Evolutionary conservation across 2,888 invertebrate species (phyloP).

Genomic region (Tuta absoluta): DNA sequence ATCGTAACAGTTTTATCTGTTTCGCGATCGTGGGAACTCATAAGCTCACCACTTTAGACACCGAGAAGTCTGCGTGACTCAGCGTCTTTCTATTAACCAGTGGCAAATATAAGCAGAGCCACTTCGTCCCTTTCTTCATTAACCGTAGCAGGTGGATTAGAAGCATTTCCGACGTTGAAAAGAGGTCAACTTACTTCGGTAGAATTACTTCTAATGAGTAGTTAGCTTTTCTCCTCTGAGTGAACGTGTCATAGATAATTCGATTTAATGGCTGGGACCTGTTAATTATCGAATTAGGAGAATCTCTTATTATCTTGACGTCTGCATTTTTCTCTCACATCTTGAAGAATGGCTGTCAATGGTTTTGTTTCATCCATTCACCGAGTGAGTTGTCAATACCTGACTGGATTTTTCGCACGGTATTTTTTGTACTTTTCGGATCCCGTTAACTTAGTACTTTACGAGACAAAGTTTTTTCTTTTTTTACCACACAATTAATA

Average conservation of each 20-base stretch:
- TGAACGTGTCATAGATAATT: slow-evolving; percentile 79
- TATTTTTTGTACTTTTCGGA: not conserved
- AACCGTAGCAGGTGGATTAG: slow-evolving; percentile 10
- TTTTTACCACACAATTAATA: not conserved
- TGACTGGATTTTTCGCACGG: too few species aligned
- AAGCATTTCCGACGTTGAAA: slow-evolving; percentile 7
- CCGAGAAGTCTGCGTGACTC: slow-evolving; percentile 62
- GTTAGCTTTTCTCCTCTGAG: slow-evolving; percentile 72
- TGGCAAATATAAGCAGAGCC: slow-evolving; percentile 45
- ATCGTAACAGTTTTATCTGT: slow-evolving; percentile 56
- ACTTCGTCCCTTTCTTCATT: slow-evolving; percentile 29
- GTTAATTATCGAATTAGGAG: slow-evolving; percentile 76
- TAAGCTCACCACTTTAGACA: slow-evolving; percentile 58
- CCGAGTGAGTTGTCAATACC: not conserved
- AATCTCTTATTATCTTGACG: slow-evolving; percentile 38
- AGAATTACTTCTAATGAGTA: slow-evolving; percentile 66
- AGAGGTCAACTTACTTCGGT: slow-evolving; percentile 48
- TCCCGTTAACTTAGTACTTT: not conserved
- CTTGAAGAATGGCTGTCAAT: not conserved
- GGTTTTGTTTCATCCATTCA: slow-evolving; percentile 17
- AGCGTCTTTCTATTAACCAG: slow-evolving; percentile 60
- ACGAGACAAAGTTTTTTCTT: not conserved
- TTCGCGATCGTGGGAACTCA: slow-evolving; percentile 77
- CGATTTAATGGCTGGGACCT: slow-evolving; percentile 71
- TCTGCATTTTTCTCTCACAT: slow-evolving; percentile 40